phyloP scores from a whole-genome alignment of 2,888 invertebrate genomes.

The Ephialtes manifestator region DNA sequence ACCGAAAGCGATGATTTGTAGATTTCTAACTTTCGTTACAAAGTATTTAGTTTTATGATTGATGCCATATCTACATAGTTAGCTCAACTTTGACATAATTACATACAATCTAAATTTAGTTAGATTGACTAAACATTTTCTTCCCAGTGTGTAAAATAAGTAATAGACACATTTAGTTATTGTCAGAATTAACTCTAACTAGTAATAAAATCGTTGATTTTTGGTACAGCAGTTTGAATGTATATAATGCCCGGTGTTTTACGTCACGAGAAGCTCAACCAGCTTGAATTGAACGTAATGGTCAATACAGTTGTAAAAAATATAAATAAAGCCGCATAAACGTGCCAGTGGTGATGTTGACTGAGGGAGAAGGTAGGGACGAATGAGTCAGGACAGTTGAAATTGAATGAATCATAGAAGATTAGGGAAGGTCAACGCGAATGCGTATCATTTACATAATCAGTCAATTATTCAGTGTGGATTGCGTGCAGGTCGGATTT shows the following conservation, averaged over 20 bases:
- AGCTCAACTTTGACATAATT: too few relatives aligned
- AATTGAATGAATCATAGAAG: slow-evolving; percentile 68
- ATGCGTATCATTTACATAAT: slow-evolving; percentile 68
- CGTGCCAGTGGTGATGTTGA: slow-evolving; percentile 8
- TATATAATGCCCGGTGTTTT: not conserved
- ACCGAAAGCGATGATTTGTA: too few relatives aligned
- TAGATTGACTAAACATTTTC: too few relatives aligned
- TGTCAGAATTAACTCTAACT: not conserved
- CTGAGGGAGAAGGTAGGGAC: slow-evolving; percentile 23
- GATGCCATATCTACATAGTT: too few relatives aligned
- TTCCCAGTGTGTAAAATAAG: not conserved
- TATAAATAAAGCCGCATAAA: slow-evolving; percentile 26
- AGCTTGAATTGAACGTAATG: slow-evolving; percentile 9
- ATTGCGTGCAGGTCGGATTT: slow-evolving; percentile 50
- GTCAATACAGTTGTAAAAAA: slow-evolving; percentile 24
- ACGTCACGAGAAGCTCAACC: slow-evolving; percentile 6
- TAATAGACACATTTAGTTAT: not conserved
- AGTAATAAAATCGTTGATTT: not conserved
- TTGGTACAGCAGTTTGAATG: not conserved
- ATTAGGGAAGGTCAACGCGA: slow-evolving; percentile 68
- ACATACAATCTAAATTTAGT: too few relatives aligned
- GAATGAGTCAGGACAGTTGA: slow-evolving; percentile 50
- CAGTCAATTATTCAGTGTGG: slow-evolving; percentile 60
- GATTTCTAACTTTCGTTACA: too few relatives aligned
- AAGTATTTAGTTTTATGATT: too few relatives aligned